Base-by-base conservation (phyloP, 1,140 invertebrate genomes). In the Hormaphis cornu region DNA sequence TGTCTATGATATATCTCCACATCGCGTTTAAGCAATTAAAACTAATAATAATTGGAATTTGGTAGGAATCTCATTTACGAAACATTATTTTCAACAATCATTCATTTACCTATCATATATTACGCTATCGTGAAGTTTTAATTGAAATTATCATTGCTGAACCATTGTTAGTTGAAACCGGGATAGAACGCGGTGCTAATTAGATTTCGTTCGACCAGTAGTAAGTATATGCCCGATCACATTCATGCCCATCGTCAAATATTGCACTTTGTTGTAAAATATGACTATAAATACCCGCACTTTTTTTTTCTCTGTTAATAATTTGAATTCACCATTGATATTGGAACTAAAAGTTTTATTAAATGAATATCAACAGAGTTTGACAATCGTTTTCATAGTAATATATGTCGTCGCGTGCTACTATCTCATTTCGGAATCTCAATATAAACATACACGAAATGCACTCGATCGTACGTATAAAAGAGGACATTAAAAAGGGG, bases 401-500 rank as follows among this genome's bases (percentile, higher is more conserved):
- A 22, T 58, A 58, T n/a, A n/a, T n/a, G n/a, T n/a, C n/a, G n/a
- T n/a, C n/a, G n/a, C n/a, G n/a, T n/a, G n/a, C n/a, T n/a, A n/a
- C n/a, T n/a, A 58, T 58, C 54, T 58, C 18, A 58, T 58, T 58
- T 58, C 6, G 4, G 12, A 40, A 58, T 40, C 54, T 26, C 10
- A 24, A 58, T 58, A 58, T 9, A n/a, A n/a, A n/a, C n/a, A n/a
- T n/a, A n/a, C n/a, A n/a, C n/a, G n/a, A n/a, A n/a, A 46, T 46
- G 24, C 28, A 63, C 28, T 48, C 42, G 28, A 22, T 66, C 50
- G 61, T 66, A 50, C 44, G n/a, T n/a, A 66, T 50, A 66, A 66
- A 66, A 50, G 61, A 66, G 42, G 44, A 46, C 44, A 66, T 66
- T 63, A 66, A 66, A 66, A 66, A 50, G 44, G 61, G 61, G 61